Percentiles rank a stretch among this genome's conserved stretches.
Conservation (phyloP, 2,113 vertebrate species). For the Craseonycteris thonglongyai region DNA sequence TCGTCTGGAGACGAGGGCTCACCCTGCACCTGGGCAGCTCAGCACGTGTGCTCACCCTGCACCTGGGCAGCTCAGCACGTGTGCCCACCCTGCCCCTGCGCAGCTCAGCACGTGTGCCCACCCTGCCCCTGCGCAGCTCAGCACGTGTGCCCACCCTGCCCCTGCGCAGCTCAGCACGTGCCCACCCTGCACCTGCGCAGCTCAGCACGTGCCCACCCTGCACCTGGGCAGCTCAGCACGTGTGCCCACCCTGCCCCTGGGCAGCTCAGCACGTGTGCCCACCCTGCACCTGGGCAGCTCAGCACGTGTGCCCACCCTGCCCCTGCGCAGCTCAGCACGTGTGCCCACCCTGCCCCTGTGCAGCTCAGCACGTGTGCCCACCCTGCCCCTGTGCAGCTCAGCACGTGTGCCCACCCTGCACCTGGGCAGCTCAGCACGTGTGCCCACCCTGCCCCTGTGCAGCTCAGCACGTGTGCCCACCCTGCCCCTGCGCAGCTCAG, state of each 20-base stretch:
- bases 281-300: too few relatives aligned
- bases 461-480: background rate
- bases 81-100: background rate
- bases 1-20: background rate
- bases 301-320: too few relatives aligned
- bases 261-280: too few relatives aligned
- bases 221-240: too few relatives aligned
- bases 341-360: too few relatives aligned
- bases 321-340: background rate
- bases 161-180: background rate
- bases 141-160: too few relatives aligned
- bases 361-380: too few relatives aligned
- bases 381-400: background rate
- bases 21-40: background rate
- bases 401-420: background rate
- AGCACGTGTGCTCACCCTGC: fast-evolving
- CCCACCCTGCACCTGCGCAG: too few relatives aligned
- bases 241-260: background rate
- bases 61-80: too few relatives aligned
- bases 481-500: background rate
- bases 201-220: too few relatives aligned
- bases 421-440: background rate
- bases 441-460: background rate
- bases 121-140: too few relatives aligned
- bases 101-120: too few relatives aligned